Base-by-base conservation (phyloP, 2,113 vertebrate genomes). In the Psammodynastes pulverulentus region DNA sequence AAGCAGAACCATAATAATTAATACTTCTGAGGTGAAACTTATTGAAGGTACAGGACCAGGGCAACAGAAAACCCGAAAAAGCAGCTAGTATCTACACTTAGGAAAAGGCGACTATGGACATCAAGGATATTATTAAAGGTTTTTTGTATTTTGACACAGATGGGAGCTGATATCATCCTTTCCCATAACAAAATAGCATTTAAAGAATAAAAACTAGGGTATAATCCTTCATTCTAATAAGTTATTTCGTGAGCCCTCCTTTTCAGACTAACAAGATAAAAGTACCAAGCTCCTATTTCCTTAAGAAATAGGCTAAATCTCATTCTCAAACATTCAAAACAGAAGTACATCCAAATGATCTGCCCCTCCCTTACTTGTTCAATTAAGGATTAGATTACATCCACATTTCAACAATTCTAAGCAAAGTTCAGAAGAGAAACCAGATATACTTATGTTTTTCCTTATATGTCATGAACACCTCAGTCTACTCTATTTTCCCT, bases 1-100 rank as follows among this genome's bases (percentile, higher is more conserved):
- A 97, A 96, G 96, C 90, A 56, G 94, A 95, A 90, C 39, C 84
- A 39, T 4, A 51, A 89, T 34, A 84, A 4, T 39, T 84, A 49
- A 84, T 9, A 48, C 62, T 26, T 26, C 72, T 43, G 72, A 79
- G 7, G 17, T 79, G 17, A 43, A 43, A 79, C 17, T 21, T 79
- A 0, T 43, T 43, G 6, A 51, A 8, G 85, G 46, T n/a, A 87
- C 48, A 52, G 29, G 26, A 54, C 19, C 21, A n/a, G 21, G 62
- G 3, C 39, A 72, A 23, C 1, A 19, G 34, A 12, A 45, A 54
- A 79, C 23, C 9, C 10, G 0, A 17, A 12, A 52, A 88, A 19
- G 34, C 10, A 23, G 23, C 6, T 34, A 19, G 13, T 45, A 26
- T 26, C 34, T 21, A 45, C 19, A n/a, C 48, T 3, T 67, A n/a